A percentile compares a stretch with the other conserved stretches of the same genome.
phyloP scores from a whole-genome alignment of 2,888 invertebrate species.

The Chrysolina haemoptera region DNA sequence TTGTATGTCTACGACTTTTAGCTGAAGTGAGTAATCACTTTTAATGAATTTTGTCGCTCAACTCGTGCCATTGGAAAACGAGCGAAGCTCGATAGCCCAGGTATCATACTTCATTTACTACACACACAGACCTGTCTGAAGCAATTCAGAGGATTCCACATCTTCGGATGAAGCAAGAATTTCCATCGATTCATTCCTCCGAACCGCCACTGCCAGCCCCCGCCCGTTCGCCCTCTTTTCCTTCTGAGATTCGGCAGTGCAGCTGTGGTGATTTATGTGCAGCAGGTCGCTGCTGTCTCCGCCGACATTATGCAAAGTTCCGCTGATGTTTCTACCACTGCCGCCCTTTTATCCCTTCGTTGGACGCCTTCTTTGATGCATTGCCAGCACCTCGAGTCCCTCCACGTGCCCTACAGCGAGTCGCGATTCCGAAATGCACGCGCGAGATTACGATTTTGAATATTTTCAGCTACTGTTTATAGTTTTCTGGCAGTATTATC shows the following conservation, averaged over 20 bases:
- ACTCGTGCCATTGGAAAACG: too few species aligned
- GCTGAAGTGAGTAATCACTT: too few species aligned
- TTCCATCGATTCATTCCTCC: neutral
- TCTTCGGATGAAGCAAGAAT: neutral
- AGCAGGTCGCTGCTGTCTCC: conserved; percentile 69
- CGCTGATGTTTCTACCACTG: conserved; percentile 66
- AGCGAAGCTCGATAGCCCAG: too few species aligned
- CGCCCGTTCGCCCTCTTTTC: neutral
- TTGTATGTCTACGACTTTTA: too few species aligned
- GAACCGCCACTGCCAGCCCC: conserved; percentile 15
- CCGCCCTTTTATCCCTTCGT: conserved; percentile 54
- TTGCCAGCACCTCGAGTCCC: conserved; percentile 30
- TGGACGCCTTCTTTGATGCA: conserved; percentile 35
- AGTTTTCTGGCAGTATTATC: conserved; percentile 30
- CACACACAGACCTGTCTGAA: neutral
- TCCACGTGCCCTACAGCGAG: conserved; percentile 21
- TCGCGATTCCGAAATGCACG: conserved; percentile 23
- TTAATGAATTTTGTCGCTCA: too few species aligned
- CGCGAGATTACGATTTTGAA: conserved; percentile 30
- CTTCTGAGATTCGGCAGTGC: conserved; percentile 48
- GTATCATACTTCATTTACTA: too few species aligned
- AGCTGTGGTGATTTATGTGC: conserved; percentile 68
- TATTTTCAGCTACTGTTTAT: conserved; percentile 26
- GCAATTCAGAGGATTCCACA: neutral
- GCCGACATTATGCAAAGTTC: conserved; percentile 70